Evolutionary conservation across 2,113 vertebrate species (phyloP).

Genomic region (Crotalus horridus): DNA sequence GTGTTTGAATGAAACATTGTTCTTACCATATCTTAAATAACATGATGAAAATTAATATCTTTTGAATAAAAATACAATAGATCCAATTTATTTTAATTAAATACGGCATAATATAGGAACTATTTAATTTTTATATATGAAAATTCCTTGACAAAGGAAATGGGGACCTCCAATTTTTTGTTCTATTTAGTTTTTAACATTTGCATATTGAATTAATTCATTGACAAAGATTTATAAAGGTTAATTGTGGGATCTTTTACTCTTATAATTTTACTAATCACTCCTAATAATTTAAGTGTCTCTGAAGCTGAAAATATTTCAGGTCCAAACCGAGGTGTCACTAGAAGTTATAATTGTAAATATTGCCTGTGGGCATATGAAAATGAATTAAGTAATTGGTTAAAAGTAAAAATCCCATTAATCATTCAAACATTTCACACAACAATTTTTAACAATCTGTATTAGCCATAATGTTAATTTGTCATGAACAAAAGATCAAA

Average conservation of each 20-base stretch:
- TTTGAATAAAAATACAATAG: not conserved
- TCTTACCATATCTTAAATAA: not conserved
- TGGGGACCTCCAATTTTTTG: not conserved
- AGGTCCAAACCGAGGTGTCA: not conserved
- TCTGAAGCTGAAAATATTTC: not conserved
- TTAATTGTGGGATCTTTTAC: not conserved
- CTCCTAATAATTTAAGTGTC: not conserved
- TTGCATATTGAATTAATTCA: not conserved
- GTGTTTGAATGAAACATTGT: not conserved
- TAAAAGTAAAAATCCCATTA: not conserved
- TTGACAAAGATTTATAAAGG: not conserved
- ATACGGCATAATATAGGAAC: not conserved
- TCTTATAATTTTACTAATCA: not conserved
- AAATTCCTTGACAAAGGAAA: not conserved
- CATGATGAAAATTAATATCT: not conserved
- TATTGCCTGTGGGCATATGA: not conserved
- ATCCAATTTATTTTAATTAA: not conserved
- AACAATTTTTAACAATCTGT: not conserved
- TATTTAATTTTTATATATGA: not conserved
- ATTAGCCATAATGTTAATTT: not conserved
- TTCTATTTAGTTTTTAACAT: not conserved
- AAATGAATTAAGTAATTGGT: not conserved
- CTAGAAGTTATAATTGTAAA: not conserved
- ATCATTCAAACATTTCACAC: not conserved
- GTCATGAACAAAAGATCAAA: not conserved